phyloP scores from a whole-genome alignment of 2,113 vertebrate genomes.

The Sakesphorus luctuosus region DNA sequence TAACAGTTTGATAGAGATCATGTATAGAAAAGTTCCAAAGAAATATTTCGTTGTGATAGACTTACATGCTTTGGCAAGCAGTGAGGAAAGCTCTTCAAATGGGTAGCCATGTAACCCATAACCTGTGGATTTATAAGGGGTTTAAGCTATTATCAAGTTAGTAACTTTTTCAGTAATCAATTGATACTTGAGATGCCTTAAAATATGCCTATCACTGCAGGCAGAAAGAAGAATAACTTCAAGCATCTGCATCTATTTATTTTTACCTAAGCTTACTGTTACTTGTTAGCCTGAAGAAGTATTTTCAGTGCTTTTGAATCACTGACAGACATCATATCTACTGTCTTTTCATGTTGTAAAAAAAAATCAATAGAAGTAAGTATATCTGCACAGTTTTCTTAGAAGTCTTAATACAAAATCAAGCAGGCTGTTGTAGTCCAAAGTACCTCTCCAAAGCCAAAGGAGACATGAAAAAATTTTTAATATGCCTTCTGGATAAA shows the following conservation, averaged over 20 bases:
- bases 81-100: neutral
- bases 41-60: rapidly evolving
- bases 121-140: neutral
- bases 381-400: neutral
- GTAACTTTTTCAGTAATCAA: neutral
- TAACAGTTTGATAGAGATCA: neutral
- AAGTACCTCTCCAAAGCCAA: neutral
- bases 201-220: neutral
- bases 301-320: neutral
- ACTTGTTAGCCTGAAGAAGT: neutral
- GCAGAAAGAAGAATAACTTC: neutral
- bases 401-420: neutral
- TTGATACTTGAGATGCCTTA: neutral
- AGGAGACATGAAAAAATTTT: neutral
- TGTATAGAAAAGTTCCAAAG: neutral
- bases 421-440: neutral
- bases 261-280: neutral
- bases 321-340: neutral
- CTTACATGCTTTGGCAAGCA: neutral
- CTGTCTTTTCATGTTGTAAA: neutral
- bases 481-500: neutral
- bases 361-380: neutral
- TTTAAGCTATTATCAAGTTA: neutral
- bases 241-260: neutral
- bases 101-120: too few relatives aligned